Conservation (phyloP, 2,797 vertebrate genomes). For the Huso huso region DNA sequence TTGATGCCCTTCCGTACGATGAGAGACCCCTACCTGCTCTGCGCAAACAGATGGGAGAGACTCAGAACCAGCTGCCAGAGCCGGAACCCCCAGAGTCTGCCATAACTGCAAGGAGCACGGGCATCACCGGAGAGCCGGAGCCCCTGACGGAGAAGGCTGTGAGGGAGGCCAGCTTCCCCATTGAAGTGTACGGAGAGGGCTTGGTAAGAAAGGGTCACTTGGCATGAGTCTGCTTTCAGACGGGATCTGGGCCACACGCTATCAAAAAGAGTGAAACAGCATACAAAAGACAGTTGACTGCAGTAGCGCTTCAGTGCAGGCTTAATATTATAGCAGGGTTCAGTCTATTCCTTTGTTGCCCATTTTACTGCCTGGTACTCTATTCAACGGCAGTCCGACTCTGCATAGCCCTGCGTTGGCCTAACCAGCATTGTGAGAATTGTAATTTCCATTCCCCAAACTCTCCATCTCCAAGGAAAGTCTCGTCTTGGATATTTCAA, state of each 20-base stretch:
- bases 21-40: slow-evolving; percentile 72
- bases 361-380: too few relatives aligned
- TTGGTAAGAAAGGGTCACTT: slow-evolving; percentile 58
- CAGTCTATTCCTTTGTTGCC: too few relatives aligned
- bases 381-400: too few relatives aligned
- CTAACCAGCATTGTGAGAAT: too few relatives aligned
- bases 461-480: too few relatives aligned
- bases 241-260: too few relatives aligned
- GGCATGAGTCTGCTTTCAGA: too few relatives aligned
- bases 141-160: slow-evolving; percentile 68
- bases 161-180: slow-evolving; percentile 70
- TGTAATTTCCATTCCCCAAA: too few relatives aligned
- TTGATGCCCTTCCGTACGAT: slow-evolving; percentile 61
- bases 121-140: slow-evolving; percentile 54
- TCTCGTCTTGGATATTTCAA: too few relatives aligned
- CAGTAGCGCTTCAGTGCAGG: too few relatives aligned
- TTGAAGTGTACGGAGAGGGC: slow-evolving; percentile 74
- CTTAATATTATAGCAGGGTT: too few relatives aligned
- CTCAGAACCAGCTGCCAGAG: slow-evolving; percentile 29
- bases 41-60: slow-evolving; percentile 46
- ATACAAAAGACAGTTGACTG: not conserved
- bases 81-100: slow-evolving; percentile 19
- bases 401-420: too few relatives aligned
- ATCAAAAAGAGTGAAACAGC: not conserved
- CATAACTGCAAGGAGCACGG: slow-evolving; percentile 24